Evolutionary conservation across 2,888 invertebrate genomes (phyloP).

Genomic region (Sericinus montela): DNA sequence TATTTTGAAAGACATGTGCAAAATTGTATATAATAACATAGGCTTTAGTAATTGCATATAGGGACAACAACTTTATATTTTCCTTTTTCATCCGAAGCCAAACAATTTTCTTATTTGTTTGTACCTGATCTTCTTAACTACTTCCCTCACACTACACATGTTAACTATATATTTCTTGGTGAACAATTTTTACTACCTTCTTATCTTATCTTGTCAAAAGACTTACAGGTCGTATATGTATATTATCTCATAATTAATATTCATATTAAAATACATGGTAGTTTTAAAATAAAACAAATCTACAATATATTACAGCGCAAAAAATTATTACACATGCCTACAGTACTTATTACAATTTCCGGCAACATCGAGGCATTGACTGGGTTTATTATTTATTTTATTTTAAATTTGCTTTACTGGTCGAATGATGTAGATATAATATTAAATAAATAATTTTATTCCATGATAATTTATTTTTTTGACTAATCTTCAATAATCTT

Average conservation of each 20-base stretch:
- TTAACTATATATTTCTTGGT: too few species aligned
- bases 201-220: neutral
- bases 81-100: too few species aligned
- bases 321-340: neutral
- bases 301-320: constrained; percentile 21
- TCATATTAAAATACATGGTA: neutral
- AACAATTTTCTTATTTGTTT: too few species aligned
- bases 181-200: too few species aligned
- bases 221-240: neutral
- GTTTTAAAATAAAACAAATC: constrained; percentile 3
- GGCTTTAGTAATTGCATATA: too few species aligned
- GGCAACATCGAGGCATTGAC: constrained; percentile 17
- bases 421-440: constrained; percentile 58
- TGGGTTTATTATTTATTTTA: constrained; percentile 25
- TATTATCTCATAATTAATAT: neutral
- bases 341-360: constrained; percentile 21
- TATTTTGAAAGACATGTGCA: too few species aligned
- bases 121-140: too few species aligned
- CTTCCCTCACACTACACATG: too few species aligned
- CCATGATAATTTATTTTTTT: constrained; percentile 39
- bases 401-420: constrained; percentile 33
- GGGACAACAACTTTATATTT: too few species aligned
- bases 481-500: too few species aligned
- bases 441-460: constrained; percentile 54
- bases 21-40: too few species aligned